Evolutionary conservation across 2,888 invertebrate genomes (phyloP).

Genomic region (Campoplex nolae): DNA sequence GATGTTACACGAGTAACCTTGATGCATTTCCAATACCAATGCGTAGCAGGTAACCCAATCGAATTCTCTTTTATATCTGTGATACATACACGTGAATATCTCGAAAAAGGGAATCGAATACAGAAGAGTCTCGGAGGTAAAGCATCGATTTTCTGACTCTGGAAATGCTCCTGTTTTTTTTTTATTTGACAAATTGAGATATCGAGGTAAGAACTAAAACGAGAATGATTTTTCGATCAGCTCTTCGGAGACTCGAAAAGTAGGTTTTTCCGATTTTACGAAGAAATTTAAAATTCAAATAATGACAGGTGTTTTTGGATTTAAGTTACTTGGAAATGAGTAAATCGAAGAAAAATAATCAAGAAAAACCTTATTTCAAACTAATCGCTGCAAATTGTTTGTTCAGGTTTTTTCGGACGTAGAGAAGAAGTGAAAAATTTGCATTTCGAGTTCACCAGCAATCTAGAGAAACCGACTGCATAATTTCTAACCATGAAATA

Average conservation of each 20-base stretch:
- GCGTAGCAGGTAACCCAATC: slow-evolving; percentile 68
- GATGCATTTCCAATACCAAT: slow-evolving; percentile 79
- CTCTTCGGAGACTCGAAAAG: not conserved
- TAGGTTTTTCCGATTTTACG: not conserved
- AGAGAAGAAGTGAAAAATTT: not conserved
- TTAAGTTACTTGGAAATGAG: not conserved
- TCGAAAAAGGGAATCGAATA: not conserved
- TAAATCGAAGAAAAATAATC: not conserved
- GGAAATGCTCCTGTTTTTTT: not conserved
- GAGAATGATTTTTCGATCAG: not conserved
- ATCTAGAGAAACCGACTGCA: not conserved
- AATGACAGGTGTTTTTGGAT: not conserved
- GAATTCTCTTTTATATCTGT: slow-evolving; percentile 22
- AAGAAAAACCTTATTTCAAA: not conserved
- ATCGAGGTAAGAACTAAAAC: not conserved
- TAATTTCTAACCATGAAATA: not conserved
- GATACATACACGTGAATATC: not conserved
- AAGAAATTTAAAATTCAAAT: not conserved
- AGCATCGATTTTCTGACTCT: not conserved
- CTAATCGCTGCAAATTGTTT: not conserved
- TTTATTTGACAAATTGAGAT: not conserved
- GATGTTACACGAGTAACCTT: slow-evolving; percentile 69
- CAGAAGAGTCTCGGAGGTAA: not conserved
- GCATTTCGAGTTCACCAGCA: not conserved
- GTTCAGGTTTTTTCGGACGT: not conserved